Evolutionary conservation across 1,140 invertebrate genomes (phyloP).

Genomic region (Anastrepha obliqua): DNA sequence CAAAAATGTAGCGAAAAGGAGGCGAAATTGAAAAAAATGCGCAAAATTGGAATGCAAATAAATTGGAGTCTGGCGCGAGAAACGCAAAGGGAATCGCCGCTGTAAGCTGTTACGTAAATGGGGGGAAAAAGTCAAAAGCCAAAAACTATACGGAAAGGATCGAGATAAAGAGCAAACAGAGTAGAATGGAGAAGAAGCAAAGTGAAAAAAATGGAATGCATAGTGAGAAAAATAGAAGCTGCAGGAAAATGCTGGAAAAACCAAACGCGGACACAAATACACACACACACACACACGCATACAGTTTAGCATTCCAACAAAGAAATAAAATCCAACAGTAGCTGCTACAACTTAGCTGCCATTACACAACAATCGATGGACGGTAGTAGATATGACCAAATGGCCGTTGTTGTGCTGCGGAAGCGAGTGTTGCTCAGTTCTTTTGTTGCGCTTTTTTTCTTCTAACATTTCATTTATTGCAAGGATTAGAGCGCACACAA

Average conservation of each 20-base stretch:
- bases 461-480: conserved; percentile 39
- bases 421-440: neutral
- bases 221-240: neutral
- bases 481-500: neutral
- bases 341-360: neutral
- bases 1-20: neutral
- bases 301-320: neutral
- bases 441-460: neutral
- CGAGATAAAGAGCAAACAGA: neutral
- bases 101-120: neutral
- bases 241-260: neutral
- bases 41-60: conserved; percentile 16
- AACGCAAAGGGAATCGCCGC: neutral
- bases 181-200: neutral
- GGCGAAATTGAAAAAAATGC: neutral
- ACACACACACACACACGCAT: neutral
- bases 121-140: neutral
- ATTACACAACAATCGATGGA: conserved; percentile 39
- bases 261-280: neutral
- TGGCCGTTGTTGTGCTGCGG: neutral
- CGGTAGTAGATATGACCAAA: conserved; percentile 21
- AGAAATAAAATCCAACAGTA: neutral
- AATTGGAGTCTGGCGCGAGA: neutral
- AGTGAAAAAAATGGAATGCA: neutral
- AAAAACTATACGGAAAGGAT: neutral